Evolutionary conservation across 2,888 invertebrate genomes (phyloP), one percentile per base, ranked within the genome.

Genomic region (Dermolepida albohirtum): DNA sequence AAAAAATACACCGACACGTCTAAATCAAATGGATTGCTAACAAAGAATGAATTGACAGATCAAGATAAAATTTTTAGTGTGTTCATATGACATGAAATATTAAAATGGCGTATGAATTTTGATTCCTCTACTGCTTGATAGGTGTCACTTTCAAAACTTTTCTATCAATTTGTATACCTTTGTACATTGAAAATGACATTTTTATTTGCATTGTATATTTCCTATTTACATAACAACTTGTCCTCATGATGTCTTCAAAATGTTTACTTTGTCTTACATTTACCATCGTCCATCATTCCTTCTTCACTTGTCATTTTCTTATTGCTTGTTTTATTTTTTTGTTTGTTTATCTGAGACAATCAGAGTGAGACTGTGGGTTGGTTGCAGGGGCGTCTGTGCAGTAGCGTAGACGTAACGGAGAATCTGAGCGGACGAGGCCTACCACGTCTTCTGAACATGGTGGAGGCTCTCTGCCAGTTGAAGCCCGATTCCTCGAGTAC

Each of bases 341-440:
- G 22, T 50, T 11, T 62, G n/a, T n/a, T 29, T 22, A 14, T 51
- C 68, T 70, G 67, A 66, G 59, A 62, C 66, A 51, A 66, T 50
- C 55, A 69, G 78, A 81, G 81, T 83, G 83, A 83, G 83, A 83
- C 83, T 84, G 82, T 84, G 84, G 80, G 78, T 82, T 85, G 83
- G 81, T 87, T 87, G 82, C 87, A 88, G 88, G 87, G 83, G 77
- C 83, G 82, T 79, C 82, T 87, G 79, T 87, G 87, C 84, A 84
- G 84, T 81, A 84, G 85, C 79, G 85, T 87, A 74, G 87, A 87
- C 80, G 83, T 87, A 78, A 84, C 86, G 74, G 85, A 84, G 76
- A 83, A 80, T 69, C 77, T 84, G 72, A 78, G 75, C 72, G 83
- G 79, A 80, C 76, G 83, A 72, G 83, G 84, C 68, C 77, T 83